Percentiles rank a stretch among this genome's conserved stretches.
Conservation (phyloP, 30 jellyfish, hydroid and myxozoan species). For the Chrysaora quinquecirrha region DNA sequence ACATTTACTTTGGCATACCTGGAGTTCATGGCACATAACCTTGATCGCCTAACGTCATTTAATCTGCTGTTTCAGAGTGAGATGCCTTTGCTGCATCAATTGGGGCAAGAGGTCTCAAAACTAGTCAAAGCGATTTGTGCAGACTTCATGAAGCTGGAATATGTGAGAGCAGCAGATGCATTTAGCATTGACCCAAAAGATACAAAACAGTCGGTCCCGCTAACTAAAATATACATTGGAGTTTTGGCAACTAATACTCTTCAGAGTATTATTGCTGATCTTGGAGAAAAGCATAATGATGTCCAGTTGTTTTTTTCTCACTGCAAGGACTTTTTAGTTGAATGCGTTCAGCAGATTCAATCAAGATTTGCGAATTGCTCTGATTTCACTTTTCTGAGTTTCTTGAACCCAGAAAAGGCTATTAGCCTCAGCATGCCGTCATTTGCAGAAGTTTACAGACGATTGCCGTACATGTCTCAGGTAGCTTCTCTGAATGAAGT, state of each 20-base stretch:
- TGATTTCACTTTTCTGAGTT: neutral
- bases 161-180: conserved; percentile 31
- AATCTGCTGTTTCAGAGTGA: conserved; percentile 45
- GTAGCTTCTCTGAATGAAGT: conserved; percentile 18
- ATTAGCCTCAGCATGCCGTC: conserved; percentile 16
- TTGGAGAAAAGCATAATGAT: conserved; percentile 17
- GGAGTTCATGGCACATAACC: conserved; percentile 46
- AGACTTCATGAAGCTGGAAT: conserved; percentile 15
- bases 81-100: conserved; percentile 28
- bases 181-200: conserved; percentile 8
- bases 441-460: conserved; percentile 16
- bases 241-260: conserved; percentile 27
- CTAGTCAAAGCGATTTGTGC: conserved; percentile 4
- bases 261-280: conserved; percentile 15
- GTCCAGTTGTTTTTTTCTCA: conserved; percentile 9
- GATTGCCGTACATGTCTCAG: conserved; percentile 11
- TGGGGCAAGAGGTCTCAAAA: conserved; percentile 45
- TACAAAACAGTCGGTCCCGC: conserved; percentile 9
- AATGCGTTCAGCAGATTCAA: conserved; percentile 15
- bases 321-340: conserved; percentile 35
- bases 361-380: conserved; percentile 17
- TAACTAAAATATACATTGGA: conserved; percentile 17
- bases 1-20: conserved; percentile 39
- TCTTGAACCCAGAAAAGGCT: conserved; percentile 1
- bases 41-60: conserved; percentile 37